Evolutionary conservation across 2,113 vertebrate genomes (phyloP).

Genomic region (Phaethon lepturus): DNA sequence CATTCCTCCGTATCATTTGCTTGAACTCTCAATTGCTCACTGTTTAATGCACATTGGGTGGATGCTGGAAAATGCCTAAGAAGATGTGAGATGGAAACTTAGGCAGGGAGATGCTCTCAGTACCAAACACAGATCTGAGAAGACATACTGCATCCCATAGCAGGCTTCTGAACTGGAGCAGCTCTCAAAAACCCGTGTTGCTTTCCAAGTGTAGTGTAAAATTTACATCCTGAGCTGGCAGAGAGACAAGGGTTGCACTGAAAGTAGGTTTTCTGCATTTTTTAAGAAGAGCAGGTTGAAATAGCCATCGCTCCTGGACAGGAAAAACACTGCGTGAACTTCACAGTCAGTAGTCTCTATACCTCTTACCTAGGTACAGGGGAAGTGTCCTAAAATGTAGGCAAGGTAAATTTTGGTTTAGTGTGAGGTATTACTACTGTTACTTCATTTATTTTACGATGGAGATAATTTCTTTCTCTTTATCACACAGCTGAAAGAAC

Average conservation of each 20-base stretch:
- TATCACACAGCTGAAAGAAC: not conserved
- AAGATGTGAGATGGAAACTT: constrained; percentile 18
- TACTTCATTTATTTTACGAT: not conserved
- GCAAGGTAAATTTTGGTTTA: not conserved
- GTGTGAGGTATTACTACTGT: not conserved
- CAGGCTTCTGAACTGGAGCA: not conserved
- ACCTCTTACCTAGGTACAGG: not conserved
- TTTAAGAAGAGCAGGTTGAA: not conserved
- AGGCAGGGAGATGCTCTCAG: not conserved
- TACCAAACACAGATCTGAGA: not conserved
- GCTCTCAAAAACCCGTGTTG: not conserved
- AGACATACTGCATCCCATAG: not conserved
- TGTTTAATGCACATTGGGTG: constrained; percentile 50
- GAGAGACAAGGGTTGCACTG: not conserved
- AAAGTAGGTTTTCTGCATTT: not conserved
- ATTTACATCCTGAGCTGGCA: not conserved
- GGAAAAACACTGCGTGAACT: not conserved
- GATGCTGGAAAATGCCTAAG: constrained; percentile 27
- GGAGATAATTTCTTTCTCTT: not conserved
- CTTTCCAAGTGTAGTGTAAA: not conserved
- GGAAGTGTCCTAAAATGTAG: not conserved
- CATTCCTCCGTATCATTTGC: constrained; percentile 61
- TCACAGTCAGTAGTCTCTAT: not conserved
- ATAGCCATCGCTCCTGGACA: not conserved
- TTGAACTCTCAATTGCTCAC: constrained; percentile 72